Evolutionary conservation across 2,888 invertebrate genomes (phyloP).

Genomic region (Chesias legatella): DNA sequence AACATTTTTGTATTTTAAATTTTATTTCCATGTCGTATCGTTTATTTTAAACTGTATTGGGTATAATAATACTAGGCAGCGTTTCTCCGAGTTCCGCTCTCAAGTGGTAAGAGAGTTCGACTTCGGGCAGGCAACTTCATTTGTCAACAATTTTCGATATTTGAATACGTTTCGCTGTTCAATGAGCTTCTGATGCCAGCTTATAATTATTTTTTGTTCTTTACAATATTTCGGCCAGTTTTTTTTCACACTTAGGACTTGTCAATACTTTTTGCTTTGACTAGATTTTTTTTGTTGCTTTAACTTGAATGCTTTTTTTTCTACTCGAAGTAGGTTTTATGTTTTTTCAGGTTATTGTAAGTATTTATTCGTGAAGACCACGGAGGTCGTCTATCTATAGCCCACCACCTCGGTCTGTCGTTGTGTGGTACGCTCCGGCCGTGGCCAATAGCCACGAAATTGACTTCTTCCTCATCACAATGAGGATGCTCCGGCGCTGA

Average conservation of each 20-base stretch:
- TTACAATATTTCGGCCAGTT: not conserved
- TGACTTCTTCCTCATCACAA: constrained; percentile 61
- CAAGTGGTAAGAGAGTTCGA: constrained; percentile 76
- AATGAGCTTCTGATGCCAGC: constrained; percentile 77
- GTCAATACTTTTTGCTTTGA: too few species aligned
- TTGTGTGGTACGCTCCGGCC: constrained; percentile 1
- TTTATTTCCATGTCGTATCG: constrained; percentile 29
- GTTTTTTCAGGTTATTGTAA: too few species aligned
- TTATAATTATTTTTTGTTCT: constrained; percentile 73
- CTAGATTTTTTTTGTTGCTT: too few species aligned
- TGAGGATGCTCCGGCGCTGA: constrained; percentile 64
- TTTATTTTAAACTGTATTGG: constrained; percentile 9
- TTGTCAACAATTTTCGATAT: constrained; percentile 81
- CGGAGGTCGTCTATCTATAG: constrained; percentile 8
- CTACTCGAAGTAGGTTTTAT: too few species aligned
- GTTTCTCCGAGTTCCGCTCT: constrained; percentile 69
- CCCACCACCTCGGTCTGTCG: constrained; percentile 4
- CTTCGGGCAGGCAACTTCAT: constrained; percentile 74
- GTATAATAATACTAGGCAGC: constrained; percentile 34
- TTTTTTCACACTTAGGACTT: too few species aligned
- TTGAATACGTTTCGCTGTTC: constrained; percentile 78
- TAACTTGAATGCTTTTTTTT: too few species aligned
- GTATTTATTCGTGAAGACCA: not conserved
- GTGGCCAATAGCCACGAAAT: constrained; percentile 33
- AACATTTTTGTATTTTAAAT: constrained; percentile 30